These are phyloP conservation scores for Macrocentrus cingulum DNA, from an alignment of 1,140 invertebrate genomes.

Conservation along the genomic window DNA sequence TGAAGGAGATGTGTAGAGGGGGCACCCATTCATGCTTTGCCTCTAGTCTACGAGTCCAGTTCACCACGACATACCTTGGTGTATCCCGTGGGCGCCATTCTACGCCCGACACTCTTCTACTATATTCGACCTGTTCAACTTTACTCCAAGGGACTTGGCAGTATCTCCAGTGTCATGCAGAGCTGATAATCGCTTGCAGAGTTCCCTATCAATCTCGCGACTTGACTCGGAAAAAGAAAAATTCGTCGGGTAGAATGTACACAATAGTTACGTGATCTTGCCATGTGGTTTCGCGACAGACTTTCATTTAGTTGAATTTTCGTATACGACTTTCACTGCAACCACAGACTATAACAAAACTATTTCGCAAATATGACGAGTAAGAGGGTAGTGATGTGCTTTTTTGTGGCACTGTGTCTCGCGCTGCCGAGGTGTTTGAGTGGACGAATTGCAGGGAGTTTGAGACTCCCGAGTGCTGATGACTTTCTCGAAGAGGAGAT, in stretches of 20 bases:
- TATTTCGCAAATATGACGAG: constrained; percentile 4
- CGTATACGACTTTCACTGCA: too few relatives aligned
- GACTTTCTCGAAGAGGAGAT: constrained; percentile 47
- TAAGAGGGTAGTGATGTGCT: not conserved
- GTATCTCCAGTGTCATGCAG: too few relatives aligned
- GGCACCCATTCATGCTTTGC: constrained; percentile 59
- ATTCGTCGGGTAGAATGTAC: too few relatives aligned
- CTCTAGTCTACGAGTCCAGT: constrained; percentile 57
- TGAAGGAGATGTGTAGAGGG: constrained; percentile 38
- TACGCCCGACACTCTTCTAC: constrained; percentile 39
- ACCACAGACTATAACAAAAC: too few relatives aligned
- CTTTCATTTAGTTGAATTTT: not conserved
- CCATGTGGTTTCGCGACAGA: too few relatives aligned
- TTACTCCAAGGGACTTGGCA: too few relatives aligned
- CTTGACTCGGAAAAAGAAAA: too few relatives aligned
- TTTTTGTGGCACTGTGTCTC: not conserved
- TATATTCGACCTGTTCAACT: constrained; percentile 28
- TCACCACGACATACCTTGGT: constrained; percentile 53
- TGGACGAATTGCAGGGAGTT: constrained; percentile 37
- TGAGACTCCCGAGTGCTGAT: constrained; percentile 39
- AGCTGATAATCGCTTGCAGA: too few relatives aligned
- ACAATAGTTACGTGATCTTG: too few relatives aligned
- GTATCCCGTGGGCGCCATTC: constrained; percentile 50
- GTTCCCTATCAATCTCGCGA: too few relatives aligned
- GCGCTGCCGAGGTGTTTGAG: constrained; percentile 2